Percentiles rank a stretch among this genome's conserved stretches.
Conservation (phyloP, 2,888 invertebrate genomes). For the Boloria euphrosyne region DNA sequence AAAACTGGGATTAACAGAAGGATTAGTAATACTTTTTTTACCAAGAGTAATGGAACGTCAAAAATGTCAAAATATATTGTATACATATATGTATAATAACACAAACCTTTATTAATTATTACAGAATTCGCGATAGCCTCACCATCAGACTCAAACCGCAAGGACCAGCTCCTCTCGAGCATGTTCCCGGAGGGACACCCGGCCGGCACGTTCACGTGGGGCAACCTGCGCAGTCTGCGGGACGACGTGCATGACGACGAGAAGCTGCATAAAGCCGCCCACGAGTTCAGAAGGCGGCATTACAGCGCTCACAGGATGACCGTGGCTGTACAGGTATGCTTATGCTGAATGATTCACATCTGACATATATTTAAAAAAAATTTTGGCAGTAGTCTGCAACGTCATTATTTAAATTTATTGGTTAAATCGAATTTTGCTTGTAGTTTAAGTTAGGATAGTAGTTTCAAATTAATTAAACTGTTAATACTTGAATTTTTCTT, state of each 20-base stretch:
- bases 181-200: slow-evolving; percentile 87
- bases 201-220: slow-evolving; percentile 91
- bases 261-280: slow-evolving; percentile 85
- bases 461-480: too few relatives aligned
- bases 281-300: slow-evolving; percentile 88
- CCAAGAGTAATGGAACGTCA: too few relatives aligned
- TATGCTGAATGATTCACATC: neutral
- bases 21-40: too few relatives aligned
- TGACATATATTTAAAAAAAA: too few relatives aligned
- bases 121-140: slow-evolving; percentile 91
- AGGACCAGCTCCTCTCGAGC: slow-evolving; percentile 88
- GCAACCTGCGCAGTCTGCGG: slow-evolving; percentile 88
- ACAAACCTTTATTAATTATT: neutral
- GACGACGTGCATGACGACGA: slow-evolving; percentile 85
- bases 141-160: slow-evolving; percentile 88
- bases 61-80: too few relatives aligned
- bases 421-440: too few relatives aligned
- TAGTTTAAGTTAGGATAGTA: too few relatives aligned
- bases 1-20: too few relatives aligned
- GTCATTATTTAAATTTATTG: too few relatives aligned
- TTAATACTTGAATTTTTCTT: too few relatives aligned
- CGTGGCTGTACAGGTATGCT: slow-evolving; percentile 87
- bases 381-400: too few relatives aligned
- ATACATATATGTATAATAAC: neutral
- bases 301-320: slow-evolving; percentile 96